These are phyloP conservation scores for Festucalex cinctus DNA, from an alignment of 2,113 vertebrate genomes.

Conservation along the genomic window DNA sequence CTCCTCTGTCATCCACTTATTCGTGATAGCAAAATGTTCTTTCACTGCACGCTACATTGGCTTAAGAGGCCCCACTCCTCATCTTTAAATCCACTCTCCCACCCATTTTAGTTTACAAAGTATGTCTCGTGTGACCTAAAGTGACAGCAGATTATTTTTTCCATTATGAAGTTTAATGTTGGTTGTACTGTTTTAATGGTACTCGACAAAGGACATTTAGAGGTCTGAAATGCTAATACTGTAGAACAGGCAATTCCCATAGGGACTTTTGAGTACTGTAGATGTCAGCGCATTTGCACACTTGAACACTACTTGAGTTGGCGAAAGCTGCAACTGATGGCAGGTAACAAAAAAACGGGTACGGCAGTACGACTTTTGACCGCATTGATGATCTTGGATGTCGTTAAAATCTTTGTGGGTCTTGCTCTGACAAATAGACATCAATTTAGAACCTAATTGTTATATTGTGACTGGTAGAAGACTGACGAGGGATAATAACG, in stretches of 20 bases:
- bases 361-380: neutral
- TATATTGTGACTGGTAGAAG: too few species aligned
- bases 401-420: too few species aligned
- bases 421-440: too few species aligned
- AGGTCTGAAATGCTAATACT: neutral
- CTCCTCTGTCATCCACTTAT: conserved; percentile 29
- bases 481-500: too few species aligned
- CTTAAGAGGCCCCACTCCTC: conserved; percentile 15
- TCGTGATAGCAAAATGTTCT: conserved; percentile 59
- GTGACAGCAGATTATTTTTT: neutral
- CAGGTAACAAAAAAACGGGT: neutral
- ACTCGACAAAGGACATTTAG: neutral
- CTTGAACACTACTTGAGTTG: neutral
- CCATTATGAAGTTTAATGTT: neutral
- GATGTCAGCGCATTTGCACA: neutral
- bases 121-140: neutral
- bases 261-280: neutral
- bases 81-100: conserved; percentile 37
- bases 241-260: neutral
- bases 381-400: too few species aligned
- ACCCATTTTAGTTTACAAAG: conserved; percentile 34
- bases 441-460: too few species aligned
- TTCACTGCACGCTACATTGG: conserved; percentile 49
- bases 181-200: neutral
- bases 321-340: neutral